Evolutionary conservation across 2,888 invertebrate genomes (phyloP).

Genomic region (Volucella zonaria): DNA sequence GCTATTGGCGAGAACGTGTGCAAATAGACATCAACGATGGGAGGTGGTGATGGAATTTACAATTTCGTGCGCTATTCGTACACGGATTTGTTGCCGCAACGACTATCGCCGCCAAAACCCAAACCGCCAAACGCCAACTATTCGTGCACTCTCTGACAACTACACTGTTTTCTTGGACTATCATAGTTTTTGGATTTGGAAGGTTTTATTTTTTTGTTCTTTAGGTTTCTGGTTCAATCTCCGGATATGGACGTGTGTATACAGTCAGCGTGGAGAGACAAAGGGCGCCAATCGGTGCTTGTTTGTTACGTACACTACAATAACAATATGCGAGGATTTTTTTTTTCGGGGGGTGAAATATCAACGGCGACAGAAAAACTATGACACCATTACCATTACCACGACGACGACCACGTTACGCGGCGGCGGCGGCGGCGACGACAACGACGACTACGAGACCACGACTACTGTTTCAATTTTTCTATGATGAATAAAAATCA

Average conservation of each 20-base stretch:
- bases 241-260: conserved; percentile 68
- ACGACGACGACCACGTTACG: conserved; percentile 16
- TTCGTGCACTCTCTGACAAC: conserved; percentile 41
- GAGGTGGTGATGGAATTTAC: conserved; percentile 49
- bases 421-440: conserved; percentile 29
- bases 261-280: conserved; percentile 63
- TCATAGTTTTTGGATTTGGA: conserved; percentile 52
- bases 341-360: conserved; percentile 42
- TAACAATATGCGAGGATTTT: conserved; percentile 61
- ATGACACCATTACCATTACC: conserved; percentile 70
- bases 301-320: conserved; percentile 67
- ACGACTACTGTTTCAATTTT: conserved; percentile 68
- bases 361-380: conserved; percentile 70
- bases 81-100: conserved; percentile 57
- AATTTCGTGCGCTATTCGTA: conserved; percentile 20
- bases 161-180: conserved; percentile 60
- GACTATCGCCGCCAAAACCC: conserved; percentile 49
- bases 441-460: conserved; percentile 47
- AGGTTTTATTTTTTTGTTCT: conserved; percentile 43
- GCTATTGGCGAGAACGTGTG: conserved; percentile 55
- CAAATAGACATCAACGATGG: conserved; percentile 15
- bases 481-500: conserved; percentile 73
- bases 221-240: conserved; percentile 52
- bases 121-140: conserved; percentile 54
- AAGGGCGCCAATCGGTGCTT: conserved; percentile 70